Evolutionary conservation across 2,797 vertebrate genomes (phyloP).

Genomic region (Eospalax fontanierii): DNA sequence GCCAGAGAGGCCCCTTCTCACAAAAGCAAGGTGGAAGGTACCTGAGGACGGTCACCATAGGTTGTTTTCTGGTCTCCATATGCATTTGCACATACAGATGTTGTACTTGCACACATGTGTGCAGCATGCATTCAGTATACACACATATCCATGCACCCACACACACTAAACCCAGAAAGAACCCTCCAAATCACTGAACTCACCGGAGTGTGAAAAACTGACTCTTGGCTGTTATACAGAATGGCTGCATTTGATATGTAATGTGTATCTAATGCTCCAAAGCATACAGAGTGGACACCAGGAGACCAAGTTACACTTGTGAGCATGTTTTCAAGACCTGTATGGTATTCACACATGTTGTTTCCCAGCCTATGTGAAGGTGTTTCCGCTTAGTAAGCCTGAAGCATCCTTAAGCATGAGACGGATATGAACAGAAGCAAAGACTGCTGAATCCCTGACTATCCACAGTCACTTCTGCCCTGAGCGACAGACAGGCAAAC

Average conservation of each 20-base stretch:
- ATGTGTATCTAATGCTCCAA: slow-evolving; percentile 34
- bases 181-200: background rate
- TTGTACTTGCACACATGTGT: too few species aligned
- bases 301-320: background rate
- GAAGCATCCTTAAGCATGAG: slow-evolving; percentile 54
- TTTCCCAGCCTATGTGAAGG: slow-evolving; percentile 6
- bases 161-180: background rate
- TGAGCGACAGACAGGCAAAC: slow-evolving; percentile 75
- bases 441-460: slow-evolving; percentile 69
- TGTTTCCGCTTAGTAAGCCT: slow-evolving; percentile 72
- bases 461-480: slow-evolving; percentile 71
- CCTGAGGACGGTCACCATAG: background rate
- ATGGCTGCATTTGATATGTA: slow-evolving; percentile 11
- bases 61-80: background rate
- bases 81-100: too few species aligned
- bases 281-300: background rate
- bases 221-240: slow-evolving; percentile 27
- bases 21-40: background rate
- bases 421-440: slow-evolving; percentile 64
- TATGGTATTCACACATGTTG: slow-evolving; percentile 33
- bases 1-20: too few species aligned
- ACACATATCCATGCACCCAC: background rate
- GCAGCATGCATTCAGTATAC: background rate
- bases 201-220: background rate
- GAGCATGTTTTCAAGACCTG: slow-evolving; percentile 28